Evolutionary conservation across 2,888 invertebrate species (phyloP).

Genomic region (Tenodera sinensis): DNA sequence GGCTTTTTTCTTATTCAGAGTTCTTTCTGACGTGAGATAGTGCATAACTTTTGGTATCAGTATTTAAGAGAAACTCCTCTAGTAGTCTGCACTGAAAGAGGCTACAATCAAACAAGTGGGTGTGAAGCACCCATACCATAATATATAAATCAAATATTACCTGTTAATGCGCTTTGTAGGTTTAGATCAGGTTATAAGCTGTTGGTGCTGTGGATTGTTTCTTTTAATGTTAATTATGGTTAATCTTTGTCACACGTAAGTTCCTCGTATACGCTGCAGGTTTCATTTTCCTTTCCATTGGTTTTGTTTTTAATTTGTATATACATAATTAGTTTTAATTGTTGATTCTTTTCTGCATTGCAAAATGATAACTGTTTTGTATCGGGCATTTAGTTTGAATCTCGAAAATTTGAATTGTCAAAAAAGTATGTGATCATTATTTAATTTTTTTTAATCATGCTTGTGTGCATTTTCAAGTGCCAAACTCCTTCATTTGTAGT

Average conservation of each 20-base stretch:
- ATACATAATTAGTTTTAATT: neutral
- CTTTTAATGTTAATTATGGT: constrained; percentile 2
- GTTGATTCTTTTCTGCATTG: neutral
- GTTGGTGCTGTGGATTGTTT: constrained; percentile 30
- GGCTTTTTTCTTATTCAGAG: neutral
- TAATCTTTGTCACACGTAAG: constrained; percentile 1
- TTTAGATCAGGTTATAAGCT: constrained; percentile 28
- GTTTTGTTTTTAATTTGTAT: neutral
- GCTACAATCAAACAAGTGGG: constrained; percentile 1
- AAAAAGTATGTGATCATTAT: neutral
- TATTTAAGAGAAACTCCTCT: neutral
- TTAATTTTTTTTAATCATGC: neutral
- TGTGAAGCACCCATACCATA: neutral
- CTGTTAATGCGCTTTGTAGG: constrained; percentile 25
- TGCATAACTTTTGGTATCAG: neutral
- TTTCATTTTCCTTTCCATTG: neutral
- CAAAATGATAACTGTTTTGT: neutral
- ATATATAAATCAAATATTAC: neutral
- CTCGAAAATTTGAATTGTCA: neutral
- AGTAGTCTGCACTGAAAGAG: constrained; percentile 3
- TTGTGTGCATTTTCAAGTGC: constrained; percentile 10
- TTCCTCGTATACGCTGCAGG: neutral
- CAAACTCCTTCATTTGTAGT: constrained; percentile 2
- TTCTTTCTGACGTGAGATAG: neutral
- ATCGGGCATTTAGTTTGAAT: constrained; percentile 15